A percentile compares a stretch with the other conserved stretches of the same genome.
Evolutionary conservation across 2,113 vertebrate genomes (phyloP).

Genomic region (Irena cyanogastra): DNA sequence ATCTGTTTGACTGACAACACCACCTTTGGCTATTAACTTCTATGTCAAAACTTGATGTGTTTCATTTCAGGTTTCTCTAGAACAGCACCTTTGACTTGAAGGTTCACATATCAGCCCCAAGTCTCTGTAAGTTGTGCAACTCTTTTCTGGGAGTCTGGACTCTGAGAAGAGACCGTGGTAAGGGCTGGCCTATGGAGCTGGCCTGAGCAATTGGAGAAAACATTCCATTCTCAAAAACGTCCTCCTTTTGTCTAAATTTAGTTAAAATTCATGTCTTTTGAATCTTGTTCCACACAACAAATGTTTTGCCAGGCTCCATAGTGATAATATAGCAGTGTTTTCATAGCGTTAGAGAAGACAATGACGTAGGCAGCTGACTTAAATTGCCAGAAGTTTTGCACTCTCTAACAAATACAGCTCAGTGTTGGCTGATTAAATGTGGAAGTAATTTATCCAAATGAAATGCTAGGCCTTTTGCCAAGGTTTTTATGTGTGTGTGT

Average conservation of each 20-base stretch:
- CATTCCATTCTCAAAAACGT: neutral
- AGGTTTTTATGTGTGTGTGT: neutral
- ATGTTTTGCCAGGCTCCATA: neutral
- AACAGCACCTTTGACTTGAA: neutral
- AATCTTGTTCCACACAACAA: neutral
- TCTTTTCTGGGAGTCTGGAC: neutral
- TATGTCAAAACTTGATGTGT: neutral
- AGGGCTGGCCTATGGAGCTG: neutral
- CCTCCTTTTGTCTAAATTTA: neutral
- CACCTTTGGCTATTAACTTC: neutral
- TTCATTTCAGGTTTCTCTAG: neutral
- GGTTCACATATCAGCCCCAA: neutral
- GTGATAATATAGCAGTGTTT: neutral
- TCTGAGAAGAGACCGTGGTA: neutral
- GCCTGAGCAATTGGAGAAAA: neutral
- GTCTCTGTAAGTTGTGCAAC: neutral
- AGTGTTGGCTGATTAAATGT: slow-evolving; percentile 37
- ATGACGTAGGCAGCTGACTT: neutral
- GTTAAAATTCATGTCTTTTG: neutral
- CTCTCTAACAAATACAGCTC: neutral
- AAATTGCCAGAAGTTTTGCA: slow-evolving; percentile 18
- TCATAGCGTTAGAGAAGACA: neutral
- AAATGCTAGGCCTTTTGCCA: slow-evolving; percentile 15
- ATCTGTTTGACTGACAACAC: neutral
- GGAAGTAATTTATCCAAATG: slow-evolving; percentile 40